Conservation (phyloP, 1,140 invertebrate species). For the Aplysia californica region DNA sequence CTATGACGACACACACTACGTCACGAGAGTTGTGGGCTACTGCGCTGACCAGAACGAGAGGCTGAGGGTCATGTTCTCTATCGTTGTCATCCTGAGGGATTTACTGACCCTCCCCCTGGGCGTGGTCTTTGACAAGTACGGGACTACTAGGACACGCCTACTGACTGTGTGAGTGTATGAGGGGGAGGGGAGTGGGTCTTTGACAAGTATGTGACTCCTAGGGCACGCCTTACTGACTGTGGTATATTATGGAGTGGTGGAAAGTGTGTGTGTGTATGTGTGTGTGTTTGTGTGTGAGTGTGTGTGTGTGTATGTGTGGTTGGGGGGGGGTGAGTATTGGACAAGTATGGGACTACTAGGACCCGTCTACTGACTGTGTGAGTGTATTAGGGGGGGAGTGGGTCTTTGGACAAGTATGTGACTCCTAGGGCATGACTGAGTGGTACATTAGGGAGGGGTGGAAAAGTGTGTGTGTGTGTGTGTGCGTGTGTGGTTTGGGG, state of each 20-base stretch:
- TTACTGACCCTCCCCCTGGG: constrained; percentile 42
- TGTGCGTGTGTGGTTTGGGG: no score
- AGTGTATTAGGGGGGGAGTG: constrained; percentile 26
- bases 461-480: no score
- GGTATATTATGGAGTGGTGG: not conserved
- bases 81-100: constrained; percentile 42
- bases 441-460: not conserved
- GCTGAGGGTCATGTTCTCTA: constrained; percentile 39
- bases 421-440: not conserved
- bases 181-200: not conserved
- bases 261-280: not conserved
- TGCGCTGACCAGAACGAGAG: constrained; percentile 46
- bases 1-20: not conserved
- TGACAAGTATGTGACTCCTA: not conserved
- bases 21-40: not conserved
- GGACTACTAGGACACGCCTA: constrained; percentile 50
- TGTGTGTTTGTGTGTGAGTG: no score
- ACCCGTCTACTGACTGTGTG: constrained; percentile 51
- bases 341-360: constrained; percentile 51
- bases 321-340: constrained; percentile 45
- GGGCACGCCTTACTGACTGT: not conserved
- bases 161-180: constrained; percentile 46
- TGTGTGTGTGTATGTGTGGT: no score
- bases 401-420: not conserved
- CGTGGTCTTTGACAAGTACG: constrained; percentile 48